A percentile compares a stretch with the other conserved stretches of the same genome.
Evolutionary conservation across 2,113 vertebrate species (phyloP).

Genomic region (Cettia cetti): DNA sequence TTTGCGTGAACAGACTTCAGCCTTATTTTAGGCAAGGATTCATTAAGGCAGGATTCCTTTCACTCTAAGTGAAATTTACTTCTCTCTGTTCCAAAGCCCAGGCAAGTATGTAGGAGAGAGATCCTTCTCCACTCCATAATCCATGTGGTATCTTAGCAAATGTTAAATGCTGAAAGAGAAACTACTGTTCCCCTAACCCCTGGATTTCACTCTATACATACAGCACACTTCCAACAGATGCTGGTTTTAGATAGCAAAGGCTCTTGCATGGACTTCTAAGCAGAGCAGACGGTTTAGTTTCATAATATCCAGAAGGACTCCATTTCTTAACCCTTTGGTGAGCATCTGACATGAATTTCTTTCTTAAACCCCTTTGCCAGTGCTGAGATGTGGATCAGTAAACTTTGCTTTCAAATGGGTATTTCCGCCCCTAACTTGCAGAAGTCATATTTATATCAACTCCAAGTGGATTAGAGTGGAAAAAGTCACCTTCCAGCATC

Average conservation of each 20-base stretch:
- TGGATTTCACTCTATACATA: neutral
- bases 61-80: neutral
- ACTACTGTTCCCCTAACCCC: neutral
- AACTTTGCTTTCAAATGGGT: neutral
- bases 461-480: neutral
- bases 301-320: neutral
- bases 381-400: neutral
- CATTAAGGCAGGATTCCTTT: neutral
- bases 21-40: neutral
- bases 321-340: neutral
- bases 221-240: neutral
- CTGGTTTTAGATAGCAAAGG: neutral
- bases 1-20: neutral
- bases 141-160: neutral
- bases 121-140: neutral
- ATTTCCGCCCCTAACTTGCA: neutral
- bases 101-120: neutral
- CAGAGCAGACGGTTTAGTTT: neutral
- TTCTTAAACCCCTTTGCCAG: neutral
- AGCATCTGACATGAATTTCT: neutral
- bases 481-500: neutral
- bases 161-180: neutral
- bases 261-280: neutral
- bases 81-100: neutral
- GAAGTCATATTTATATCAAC: neutral